A percentile compares a stretch with the other conserved stretches of the same genome.
Conservation (phyloP, 2,888 invertebrate species). For the Cheilosia vernalis region DNA sequence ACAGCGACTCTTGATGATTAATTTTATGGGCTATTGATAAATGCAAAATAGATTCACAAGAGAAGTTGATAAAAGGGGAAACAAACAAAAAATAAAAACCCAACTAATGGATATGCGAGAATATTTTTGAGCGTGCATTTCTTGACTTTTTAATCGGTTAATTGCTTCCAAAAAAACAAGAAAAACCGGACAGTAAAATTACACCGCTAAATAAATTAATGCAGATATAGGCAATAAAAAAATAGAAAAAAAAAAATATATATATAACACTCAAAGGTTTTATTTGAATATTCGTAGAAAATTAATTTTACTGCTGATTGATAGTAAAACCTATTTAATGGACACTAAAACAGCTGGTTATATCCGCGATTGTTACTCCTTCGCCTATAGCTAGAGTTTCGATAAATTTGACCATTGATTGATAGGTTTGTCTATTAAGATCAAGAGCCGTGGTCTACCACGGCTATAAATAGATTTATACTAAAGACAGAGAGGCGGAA, state of each 20-base stretch:
- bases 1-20: conserved; percentile 23
- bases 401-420: too few species aligned
- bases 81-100: too few species aligned
- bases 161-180: too few species aligned
- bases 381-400: too few species aligned
- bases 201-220: neutral
- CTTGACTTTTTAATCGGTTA: too few species aligned
- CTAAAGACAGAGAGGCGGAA: too few species aligned
- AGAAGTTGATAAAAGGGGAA: neutral
- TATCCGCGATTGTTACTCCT: neutral
- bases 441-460: too few species aligned
- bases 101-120: too few species aligned
- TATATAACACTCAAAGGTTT: neutral
- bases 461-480: too few species aligned
- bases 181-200: neutral
- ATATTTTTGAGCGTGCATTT: too few species aligned
- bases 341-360: neutral
- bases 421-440: too few species aligned
- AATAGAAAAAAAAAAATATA: neutral
- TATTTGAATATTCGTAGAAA: neutral
- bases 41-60: conserved; percentile 33
- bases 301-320: neutral
- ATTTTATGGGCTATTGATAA: conserved; percentile 63
- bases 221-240: neutral
- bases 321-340: too few species aligned